phyloP scores from a whole-genome alignment of 2,113 vertebrate genomes.

The Indicator maculatus region DNA sequence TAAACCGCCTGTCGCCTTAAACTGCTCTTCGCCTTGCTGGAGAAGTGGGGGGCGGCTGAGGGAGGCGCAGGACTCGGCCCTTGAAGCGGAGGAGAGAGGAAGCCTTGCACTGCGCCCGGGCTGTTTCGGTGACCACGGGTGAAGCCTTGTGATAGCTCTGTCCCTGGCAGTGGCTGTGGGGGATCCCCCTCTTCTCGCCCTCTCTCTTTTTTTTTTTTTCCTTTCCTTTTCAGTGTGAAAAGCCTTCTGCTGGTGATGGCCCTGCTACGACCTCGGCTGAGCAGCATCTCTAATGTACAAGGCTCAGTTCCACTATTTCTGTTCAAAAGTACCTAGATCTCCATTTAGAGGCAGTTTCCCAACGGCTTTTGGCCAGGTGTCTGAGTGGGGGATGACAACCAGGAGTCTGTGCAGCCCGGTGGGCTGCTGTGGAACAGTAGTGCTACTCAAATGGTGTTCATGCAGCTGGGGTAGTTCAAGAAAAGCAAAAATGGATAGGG shows the following conservation, averaged over 20 bases:
- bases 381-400: neutral
- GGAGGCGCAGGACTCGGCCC: neutral
- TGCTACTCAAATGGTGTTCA: fast-evolving
- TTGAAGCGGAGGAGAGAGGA: neutral
- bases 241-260: fast-evolving
- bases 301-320: fast-evolving
- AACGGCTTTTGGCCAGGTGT: neutral
- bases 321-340: too few relatives aligned
- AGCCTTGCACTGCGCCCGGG: too few relatives aligned
- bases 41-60: neutral
- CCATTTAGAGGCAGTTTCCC: fast-evolving
- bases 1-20: neutral
- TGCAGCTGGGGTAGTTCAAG: too few relatives aligned
- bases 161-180: neutral
- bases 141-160: too few relatives aligned
- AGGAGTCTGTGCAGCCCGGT: fast-evolving
- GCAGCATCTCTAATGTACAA: neutral
- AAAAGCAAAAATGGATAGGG: neutral
- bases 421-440: neutral
- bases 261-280: neutral
- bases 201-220: too few relatives aligned
- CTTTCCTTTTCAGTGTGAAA: too few relatives aligned
- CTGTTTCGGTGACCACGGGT: neutral
- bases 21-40: too few relatives aligned
- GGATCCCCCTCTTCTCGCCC: neutral